A percentile compares a stretch with the other conserved stretches of the same genome.
Conservation (phyloP, 2,113 vertebrate genomes). For the Porphyrio hochstetteri region DNA sequence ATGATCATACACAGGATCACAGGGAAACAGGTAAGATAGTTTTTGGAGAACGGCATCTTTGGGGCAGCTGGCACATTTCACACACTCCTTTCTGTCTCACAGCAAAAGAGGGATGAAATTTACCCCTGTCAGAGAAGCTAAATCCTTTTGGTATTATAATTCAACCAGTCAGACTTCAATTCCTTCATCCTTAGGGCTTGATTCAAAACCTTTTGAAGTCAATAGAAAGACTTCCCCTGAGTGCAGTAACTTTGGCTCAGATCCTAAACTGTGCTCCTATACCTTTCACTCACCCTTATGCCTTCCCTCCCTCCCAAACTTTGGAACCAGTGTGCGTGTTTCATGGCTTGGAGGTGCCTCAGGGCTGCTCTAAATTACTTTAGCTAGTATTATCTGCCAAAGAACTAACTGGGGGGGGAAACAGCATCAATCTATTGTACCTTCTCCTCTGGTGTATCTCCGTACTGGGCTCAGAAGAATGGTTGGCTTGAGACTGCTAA, state of each 20-base stretch:
- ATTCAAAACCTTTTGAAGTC: conserved; percentile 56
- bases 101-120: conserved; percentile 18
- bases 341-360: neutral
- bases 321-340: neutral
- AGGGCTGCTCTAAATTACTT: conserved; percentile 22
- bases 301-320: neutral
- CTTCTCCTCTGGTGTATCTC: conserved; percentile 36
- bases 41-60: neutral
- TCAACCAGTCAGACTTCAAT: conserved; percentile 25
- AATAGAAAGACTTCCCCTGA: conserved; percentile 13
- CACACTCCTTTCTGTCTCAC: neutral
- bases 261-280: neutral
- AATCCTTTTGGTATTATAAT: conserved; percentile 41
- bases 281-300: neutral
- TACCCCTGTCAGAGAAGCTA: conserved; percentile 11
- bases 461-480: conserved; percentile 38
- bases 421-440: conserved; percentile 16
- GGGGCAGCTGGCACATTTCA: neutral
- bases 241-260: conserved; percentile 28
- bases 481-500: conserved; percentile 34
- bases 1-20: neutral
- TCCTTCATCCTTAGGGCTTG: conserved; percentile 24
- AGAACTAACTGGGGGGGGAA: neutral
- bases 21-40: neutral
- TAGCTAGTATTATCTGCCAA: conserved; percentile 21